Evolutionary conservation across 1,140 invertebrate genomes (phyloP).

Genomic region (Archivesica marissinica): DNA sequence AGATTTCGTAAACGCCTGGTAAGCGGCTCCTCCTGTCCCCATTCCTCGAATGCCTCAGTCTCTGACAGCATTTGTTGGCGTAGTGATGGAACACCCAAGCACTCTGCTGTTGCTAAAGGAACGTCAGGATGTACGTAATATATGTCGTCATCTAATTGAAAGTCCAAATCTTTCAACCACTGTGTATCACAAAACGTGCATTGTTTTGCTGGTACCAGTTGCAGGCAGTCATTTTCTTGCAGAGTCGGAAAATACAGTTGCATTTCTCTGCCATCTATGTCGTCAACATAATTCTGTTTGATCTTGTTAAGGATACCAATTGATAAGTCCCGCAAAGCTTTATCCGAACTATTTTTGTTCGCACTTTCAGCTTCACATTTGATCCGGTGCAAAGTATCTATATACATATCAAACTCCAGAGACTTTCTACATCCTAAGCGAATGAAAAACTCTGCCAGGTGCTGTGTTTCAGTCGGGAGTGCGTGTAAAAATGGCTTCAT

Average conservation of each 20-base stretch:
- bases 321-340: background rate
- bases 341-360: background rate
- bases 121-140: slow-evolving; percentile 39
- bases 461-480: slow-evolving; percentile 16
- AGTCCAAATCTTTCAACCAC: slow-evolving; percentile 16
- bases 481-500: slow-evolving; percentile 22
- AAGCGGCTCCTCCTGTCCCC: slow-evolving; percentile 75
- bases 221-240: background rate
- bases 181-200: slow-evolving; percentile 49
- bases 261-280: background rate
- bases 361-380: background rate
- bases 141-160: slow-evolving; percentile 24
- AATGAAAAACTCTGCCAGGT: slow-evolving; percentile 2
- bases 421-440: slow-evolving; percentile 15
- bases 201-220: background rate
- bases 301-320: slow-evolving; percentile 36
- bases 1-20: slow-evolving; percentile 70
- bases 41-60: slow-evolving; percentile 55
- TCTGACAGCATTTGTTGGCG: slow-evolving; percentile 44
- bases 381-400: slow-evolving; percentile 17
- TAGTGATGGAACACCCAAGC: slow-evolving; percentile 54
- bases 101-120: slow-evolving; percentile 5
- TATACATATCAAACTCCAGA: background rate
- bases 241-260: background rate
- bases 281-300: background rate